A percentile compares a stretch with the other conserved stretches of the same genome.
phyloP scores from a whole-genome alignment of 2,888 invertebrate species.

The Clepsis dumicolana region DNA sequence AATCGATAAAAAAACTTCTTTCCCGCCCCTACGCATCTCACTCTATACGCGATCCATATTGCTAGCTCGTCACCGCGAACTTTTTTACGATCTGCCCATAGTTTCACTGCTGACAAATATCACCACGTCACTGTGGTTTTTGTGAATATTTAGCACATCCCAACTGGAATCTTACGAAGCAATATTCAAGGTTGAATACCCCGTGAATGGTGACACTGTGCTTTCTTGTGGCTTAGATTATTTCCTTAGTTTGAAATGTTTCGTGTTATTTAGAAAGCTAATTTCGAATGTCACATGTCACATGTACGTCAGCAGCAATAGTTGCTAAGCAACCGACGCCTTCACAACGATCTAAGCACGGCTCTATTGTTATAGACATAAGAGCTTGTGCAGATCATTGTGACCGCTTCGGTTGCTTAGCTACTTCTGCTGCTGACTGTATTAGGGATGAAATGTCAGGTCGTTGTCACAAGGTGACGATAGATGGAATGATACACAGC shows the following conservation, averaged over 20 bases:
- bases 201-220: not conserved
- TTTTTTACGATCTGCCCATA: constrained; percentile 25
- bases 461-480: too few species aligned
- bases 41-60: not conserved
- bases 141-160: not conserved
- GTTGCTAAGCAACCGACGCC: too few species aligned
- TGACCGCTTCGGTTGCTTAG: too few species aligned
- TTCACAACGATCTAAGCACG: too few species aligned
- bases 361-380: too few species aligned
- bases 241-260: too few species aligned
- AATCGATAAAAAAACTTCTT: not conserved
- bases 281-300: not conserved
- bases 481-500: too few species aligned
- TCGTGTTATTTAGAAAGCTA: not conserved
- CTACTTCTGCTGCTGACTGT: too few species aligned
- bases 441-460: too few species aligned
- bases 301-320: not conserved
- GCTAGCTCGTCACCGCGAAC: not conserved
- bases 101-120: constrained; percentile 15
- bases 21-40: not conserved
- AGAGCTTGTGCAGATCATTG: too few species aligned
- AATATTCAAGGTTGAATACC: not conserved
- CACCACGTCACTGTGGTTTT: not conserved
- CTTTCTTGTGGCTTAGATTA: too few species aligned
- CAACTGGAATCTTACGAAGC: not conserved